These are phyloP conservation scores for Zaprionus davidi DNA, from an alignment of 1,140 invertebrate species.

Conservation along the genomic window DNA sequence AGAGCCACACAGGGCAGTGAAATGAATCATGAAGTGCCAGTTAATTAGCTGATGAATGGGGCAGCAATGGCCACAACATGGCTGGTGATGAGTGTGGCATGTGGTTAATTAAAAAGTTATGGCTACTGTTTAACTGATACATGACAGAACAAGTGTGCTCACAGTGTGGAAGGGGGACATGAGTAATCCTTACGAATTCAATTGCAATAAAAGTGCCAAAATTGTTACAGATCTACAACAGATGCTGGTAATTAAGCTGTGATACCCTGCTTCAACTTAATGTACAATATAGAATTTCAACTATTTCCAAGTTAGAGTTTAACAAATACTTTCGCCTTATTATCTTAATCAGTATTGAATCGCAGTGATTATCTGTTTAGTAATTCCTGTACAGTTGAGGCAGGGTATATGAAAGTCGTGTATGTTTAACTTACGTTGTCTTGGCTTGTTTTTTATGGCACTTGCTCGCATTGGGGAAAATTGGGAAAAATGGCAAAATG, in stretches of 20 bases:
- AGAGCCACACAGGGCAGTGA: neutral
- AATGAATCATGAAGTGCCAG: conserved; percentile 42
- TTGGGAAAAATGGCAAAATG: conserved; percentile 37
- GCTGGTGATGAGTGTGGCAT: neutral
- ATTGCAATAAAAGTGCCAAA: neutral
- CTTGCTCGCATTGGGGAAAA: conserved; percentile 3
- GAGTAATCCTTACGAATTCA: neutral
- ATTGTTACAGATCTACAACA: neutral
- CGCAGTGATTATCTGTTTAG: too few relatives aligned
- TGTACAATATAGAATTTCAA: neutral
- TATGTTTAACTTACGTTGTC: neutral
- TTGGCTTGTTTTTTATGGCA: neutral
- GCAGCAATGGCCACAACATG: neutral
- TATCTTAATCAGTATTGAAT: too few relatives aligned
- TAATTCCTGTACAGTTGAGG: too few relatives aligned
- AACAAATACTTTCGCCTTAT: too few relatives aligned
- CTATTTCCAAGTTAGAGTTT: neutral
- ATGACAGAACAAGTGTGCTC: too few relatives aligned
- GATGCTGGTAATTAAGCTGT: neutral
- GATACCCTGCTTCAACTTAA: too few relatives aligned
- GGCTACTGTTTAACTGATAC: neutral
- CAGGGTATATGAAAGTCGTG: neutral
- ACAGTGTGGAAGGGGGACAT: neutral
- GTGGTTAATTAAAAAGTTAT: conserved; percentile 56
- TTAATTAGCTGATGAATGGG: conserved; percentile 56